phyloP scores from a whole-genome alignment of 2,797 vertebrate genomes.

The Clarias platycephalus region DNA sequence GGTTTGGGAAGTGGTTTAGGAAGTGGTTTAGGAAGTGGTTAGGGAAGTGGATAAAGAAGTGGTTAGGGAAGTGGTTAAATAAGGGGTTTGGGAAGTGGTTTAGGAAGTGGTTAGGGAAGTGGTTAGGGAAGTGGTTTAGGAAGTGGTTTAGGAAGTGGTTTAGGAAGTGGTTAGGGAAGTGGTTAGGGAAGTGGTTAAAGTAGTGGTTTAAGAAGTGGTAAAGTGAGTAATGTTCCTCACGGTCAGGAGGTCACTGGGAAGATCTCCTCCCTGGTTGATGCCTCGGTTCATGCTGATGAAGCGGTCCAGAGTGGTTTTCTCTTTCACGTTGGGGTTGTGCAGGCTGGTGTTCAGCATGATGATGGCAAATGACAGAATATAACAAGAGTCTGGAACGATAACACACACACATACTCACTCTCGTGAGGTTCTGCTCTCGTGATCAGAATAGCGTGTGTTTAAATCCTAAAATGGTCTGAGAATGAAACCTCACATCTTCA shows the following conservation, averaged over 20 bases:
- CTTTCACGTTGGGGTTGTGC: constrained; percentile 91
- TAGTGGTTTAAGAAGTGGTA: no score
- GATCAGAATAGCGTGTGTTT: background rate
- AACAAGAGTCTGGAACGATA: constrained; percentile 84
- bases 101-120: background rate
- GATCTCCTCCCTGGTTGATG: constrained; percentile 83
- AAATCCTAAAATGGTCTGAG: background rate
- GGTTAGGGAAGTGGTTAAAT: no score
- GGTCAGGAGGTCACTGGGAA: constrained; percentile 78
- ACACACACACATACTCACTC: background rate
- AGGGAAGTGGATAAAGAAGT: no score
- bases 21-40: no score
- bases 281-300: constrained; percentile 90
- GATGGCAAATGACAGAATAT: constrained; percentile 89
- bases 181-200: no score
- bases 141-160: no score
- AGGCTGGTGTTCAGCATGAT: constrained; percentile 97
- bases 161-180: no score
- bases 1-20: no score
- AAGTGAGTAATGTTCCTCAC: constrained; percentile 60
- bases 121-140: no score
- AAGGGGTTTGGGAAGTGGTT: no score
- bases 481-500: background rate
- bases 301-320: constrained; percentile 83
- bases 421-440: background rate